phyloP scores from a whole-genome alignment of 2,113 vertebrate species.

The Pseudois nayaur region DNA sequence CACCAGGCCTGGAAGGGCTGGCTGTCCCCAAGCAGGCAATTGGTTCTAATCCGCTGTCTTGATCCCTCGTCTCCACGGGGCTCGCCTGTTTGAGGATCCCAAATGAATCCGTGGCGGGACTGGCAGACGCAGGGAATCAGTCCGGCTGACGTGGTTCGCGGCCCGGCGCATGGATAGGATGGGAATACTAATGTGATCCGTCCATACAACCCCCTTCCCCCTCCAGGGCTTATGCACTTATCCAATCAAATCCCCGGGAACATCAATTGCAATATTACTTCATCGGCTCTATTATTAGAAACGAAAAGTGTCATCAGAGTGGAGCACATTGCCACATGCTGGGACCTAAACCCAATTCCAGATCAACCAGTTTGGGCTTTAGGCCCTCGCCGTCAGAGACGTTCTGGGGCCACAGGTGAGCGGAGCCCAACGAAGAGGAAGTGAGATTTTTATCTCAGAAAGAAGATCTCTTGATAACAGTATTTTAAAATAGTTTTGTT shows the following conservation, averaged over 20 bases:
- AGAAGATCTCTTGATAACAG: not conserved
- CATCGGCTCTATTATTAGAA: conserved; percentile 76
- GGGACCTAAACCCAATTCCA: conserved; percentile 59
- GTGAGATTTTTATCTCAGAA: not conserved
- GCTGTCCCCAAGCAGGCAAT: conserved; percentile 41
- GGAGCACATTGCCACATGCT: conserved; percentile 65
- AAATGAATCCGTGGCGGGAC: conserved; percentile 83
- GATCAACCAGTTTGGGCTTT: not conserved
- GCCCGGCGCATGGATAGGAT: conserved; percentile 86
- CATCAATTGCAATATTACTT: conserved; percentile 77
- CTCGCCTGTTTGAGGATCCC: conserved; percentile 69
- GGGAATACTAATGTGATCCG: conserved; percentile 83
- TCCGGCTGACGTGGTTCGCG: conserved; percentile 86
- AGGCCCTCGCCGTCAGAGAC: not conserved
- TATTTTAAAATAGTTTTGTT: not conserved
- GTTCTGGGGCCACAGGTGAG: not conserved
- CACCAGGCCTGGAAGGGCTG: conserved; percentile 43
- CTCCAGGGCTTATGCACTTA: conserved; percentile 70
- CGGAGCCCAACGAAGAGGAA: not conserved
- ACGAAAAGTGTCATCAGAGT: conserved; percentile 72
- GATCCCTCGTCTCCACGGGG: conserved; percentile 62
- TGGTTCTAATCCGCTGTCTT: conserved; percentile 43
- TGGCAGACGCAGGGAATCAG: conserved; percentile 81
- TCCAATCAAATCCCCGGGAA: conserved; percentile 65
- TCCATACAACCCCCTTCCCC: conserved; percentile 70